Conservation (phyloP, 2,888 invertebrate species). For the Arge pagana region DNA sequence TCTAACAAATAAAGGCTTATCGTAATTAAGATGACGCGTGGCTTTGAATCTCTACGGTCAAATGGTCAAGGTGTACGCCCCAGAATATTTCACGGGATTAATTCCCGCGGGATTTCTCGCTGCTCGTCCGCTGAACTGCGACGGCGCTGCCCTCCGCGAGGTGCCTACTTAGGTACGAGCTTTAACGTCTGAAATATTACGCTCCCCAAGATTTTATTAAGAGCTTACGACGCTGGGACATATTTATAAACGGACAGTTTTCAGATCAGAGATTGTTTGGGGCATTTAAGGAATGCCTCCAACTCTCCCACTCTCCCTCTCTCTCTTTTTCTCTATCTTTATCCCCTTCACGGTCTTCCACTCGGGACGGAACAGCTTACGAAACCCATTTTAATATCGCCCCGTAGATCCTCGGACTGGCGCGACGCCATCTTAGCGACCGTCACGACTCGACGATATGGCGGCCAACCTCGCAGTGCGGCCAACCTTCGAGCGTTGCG, state of each 20-base stretch:
- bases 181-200: slow-evolving; percentile 34
- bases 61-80: slow-evolving; percentile 11
- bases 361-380: too few species aligned
- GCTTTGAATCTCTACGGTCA: not conserved
- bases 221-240: slow-evolving; percentile 24
- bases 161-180: slow-evolving; percentile 23
- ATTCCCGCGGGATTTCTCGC: slow-evolving; percentile 29
- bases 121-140: not conserved
- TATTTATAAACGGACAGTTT: slow-evolving; percentile 36
- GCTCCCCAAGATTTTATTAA: slow-evolving; percentile 35
- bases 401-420: too few species aligned
- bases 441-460: too few species aligned
- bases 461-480: too few species aligned
- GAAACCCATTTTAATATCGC: too few species aligned
- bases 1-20: slow-evolving; percentile 43
- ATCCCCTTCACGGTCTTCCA: too few species aligned
- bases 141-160: slow-evolving; percentile 23
- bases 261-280: slow-evolving; percentile 30
- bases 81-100: slow-evolving; percentile 42
- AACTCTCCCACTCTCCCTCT: too few species aligned
- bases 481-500: too few species aligned
- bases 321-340: too few species aligned
- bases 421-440: too few species aligned
- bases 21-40: slow-evolving; percentile 35
- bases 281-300: slow-evolving; percentile 32